These are phyloP conservation scores for Dendrolimus kikuchii DNA, from an alignment of 1,140 invertebrate species.

Conservation along the genomic window DNA sequence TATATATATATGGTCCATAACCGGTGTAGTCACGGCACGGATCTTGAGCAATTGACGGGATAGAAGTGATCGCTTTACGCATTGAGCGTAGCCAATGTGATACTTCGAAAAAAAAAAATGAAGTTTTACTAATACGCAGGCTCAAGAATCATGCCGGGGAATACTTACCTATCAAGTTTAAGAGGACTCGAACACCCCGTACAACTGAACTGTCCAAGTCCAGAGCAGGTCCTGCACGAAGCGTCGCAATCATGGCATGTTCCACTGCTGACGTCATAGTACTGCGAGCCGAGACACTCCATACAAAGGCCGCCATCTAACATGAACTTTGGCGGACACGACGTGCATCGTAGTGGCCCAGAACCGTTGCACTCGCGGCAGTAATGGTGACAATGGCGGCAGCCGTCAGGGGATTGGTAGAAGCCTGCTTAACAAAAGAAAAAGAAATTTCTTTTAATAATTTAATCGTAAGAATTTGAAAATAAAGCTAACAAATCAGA, in stretches of 20 bases:
- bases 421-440: constrained; percentile 66
- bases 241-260: constrained; percentile 79
- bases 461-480: background rate
- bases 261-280: constrained; percentile 79
- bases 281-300: constrained; percentile 81
- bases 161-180: constrained; percentile 74
- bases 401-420: constrained; percentile 84
- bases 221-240: constrained; percentile 80
- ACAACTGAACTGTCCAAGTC: constrained; percentile 80
- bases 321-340: constrained; percentile 81
- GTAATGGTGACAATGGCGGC: constrained; percentile 88
- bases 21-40: too few species aligned
- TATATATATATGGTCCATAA: too few species aligned
- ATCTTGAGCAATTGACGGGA: too few species aligned
- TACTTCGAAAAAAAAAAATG: too few species aligned
- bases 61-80: too few species aligned
- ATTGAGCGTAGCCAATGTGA: too few species aligned
- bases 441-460: background rate
- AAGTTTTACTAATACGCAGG: too few species aligned
- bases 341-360: constrained; percentile 81
- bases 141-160: too few species aligned
- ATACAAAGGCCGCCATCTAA: constrained; percentile 81
- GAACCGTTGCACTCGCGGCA: constrained; percentile 86
- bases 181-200: constrained; percentile 77
- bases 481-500: background rate